These are phyloP conservation scores for Alethe castanea DNA, from an alignment of 2,113 vertebrate species.

Conservation along the genomic window DNA sequence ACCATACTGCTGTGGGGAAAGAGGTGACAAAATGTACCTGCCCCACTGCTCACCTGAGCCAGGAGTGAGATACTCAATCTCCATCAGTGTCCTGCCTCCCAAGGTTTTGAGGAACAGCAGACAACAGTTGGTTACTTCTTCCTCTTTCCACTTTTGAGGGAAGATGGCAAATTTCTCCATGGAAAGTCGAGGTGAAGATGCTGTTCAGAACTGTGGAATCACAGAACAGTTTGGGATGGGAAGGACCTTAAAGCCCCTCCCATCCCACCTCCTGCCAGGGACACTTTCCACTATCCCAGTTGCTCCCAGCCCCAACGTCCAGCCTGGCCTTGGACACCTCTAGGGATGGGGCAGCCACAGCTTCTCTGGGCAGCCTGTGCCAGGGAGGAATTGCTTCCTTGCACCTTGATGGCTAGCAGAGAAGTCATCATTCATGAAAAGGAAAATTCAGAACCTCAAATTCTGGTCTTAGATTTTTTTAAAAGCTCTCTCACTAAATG, in stretches of 20 bases:
- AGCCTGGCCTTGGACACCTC: not conserved
- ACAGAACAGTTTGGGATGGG: not conserved
- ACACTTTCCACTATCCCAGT: rapidly evolving
- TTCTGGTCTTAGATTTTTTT: not conserved
- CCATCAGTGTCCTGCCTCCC: not conserved
- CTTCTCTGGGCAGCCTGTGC: not conserved
- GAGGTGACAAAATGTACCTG: not conserved
- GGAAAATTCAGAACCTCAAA: not conserved
- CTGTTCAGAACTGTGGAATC: not conserved
- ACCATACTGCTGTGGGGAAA: not conserved
- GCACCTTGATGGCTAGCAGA: not conserved
- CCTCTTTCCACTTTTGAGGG: not conserved
- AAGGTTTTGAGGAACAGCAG: not conserved
- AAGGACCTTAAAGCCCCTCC: not conserved
- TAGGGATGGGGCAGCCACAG: not conserved
- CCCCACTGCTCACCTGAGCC: not conserved
- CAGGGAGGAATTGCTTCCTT: not conserved
- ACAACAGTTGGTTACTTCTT: not conserved
- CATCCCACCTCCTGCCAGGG: not conserved
- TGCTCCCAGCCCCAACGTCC: not conserved
- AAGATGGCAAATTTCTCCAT: not conserved
- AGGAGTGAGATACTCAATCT: not conserved
- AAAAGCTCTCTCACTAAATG: not conserved
- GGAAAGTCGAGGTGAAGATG: not conserved
- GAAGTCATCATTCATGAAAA: not conserved